These are phyloP conservation scores for Camptogramma bilineatum DNA, from an alignment of 2,888 invertebrate species.

Conservation along the genomic window DNA sequence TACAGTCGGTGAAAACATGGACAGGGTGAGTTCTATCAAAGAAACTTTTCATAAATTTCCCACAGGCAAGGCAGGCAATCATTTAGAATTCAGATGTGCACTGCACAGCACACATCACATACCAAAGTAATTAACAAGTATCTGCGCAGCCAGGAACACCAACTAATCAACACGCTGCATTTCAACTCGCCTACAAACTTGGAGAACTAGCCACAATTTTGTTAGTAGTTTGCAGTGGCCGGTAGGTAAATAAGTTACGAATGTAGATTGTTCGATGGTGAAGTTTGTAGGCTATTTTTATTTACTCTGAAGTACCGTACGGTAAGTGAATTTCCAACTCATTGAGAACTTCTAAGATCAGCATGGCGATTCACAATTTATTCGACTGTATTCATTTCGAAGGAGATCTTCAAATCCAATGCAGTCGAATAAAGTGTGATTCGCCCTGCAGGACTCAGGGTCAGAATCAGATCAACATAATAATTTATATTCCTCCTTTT, in stretches of 20 bases:
- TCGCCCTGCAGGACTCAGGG: too few relatives aligned
- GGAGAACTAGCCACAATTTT: constrained; percentile 2
- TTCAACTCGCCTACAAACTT: constrained; percentile 3
- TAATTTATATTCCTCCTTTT: too few relatives aligned
- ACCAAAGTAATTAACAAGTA: constrained; percentile 13
- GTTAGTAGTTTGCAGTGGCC: constrained; percentile 18
- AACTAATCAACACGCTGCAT: constrained; percentile 17
- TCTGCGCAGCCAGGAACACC: constrained; percentile 10
- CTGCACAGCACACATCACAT: not conserved
- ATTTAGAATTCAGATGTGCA: too few relatives aligned
- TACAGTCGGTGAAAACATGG: too few relatives aligned
- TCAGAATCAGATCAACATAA: too few relatives aligned
- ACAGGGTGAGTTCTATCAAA: too few relatives aligned
- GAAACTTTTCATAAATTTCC: too few relatives aligned
- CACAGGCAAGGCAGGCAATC: too few relatives aligned
- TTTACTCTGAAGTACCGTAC: not conserved
- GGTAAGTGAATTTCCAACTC: not conserved
- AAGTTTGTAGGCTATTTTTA: constrained; percentile 6
- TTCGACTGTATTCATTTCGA: too few relatives aligned
- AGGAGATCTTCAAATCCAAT: too few relatives aligned
- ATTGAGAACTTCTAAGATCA: not conserved
- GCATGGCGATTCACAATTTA: too few relatives aligned
- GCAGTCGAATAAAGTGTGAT: too few relatives aligned
- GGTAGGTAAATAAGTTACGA: constrained; percentile 12
- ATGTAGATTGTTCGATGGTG: constrained; percentile 14